A percentile compares a stretch with the other conserved stretches of the same genome.
Evolutionary conservation across 2,797 vertebrate species (phyloP).

Genomic region (Otolemur crassicaudatus): DNA sequence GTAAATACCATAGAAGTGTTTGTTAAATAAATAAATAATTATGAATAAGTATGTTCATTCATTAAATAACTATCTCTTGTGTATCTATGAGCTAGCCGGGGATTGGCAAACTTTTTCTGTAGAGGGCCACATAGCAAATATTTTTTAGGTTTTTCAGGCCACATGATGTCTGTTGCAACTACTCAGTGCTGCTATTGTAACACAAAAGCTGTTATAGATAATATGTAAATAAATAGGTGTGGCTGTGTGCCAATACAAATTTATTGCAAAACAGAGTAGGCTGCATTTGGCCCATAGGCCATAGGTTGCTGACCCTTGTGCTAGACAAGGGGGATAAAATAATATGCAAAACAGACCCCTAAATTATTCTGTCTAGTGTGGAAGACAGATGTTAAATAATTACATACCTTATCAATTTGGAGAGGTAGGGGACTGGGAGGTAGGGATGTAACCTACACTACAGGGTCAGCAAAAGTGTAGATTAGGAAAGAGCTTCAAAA

Average conservation of each 20-base stretch:
- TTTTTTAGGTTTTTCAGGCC: background rate
- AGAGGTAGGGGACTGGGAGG: background rate
- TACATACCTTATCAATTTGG: background rate
- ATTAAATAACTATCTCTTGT: slow-evolving; percentile 30
- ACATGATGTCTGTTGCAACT: background rate
- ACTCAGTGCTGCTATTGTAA: background rate
- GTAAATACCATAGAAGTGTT: background rate
- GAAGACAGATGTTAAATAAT: background rate
- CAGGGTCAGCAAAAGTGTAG: background rate
- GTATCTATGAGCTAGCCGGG: background rate
- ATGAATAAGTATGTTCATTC: background rate
- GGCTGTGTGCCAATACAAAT: background rate
- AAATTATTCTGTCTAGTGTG: background rate
- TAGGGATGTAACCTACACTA: background rate
- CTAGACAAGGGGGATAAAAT: background rate
- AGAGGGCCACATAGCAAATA: background rate
- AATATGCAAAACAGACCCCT: slow-evolving; percentile 4
- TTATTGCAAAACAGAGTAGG: background rate
- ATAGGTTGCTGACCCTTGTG: background rate
- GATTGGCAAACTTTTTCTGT: slow-evolving; percentile 6
- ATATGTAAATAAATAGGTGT: background rate
- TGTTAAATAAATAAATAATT: slow-evolving; percentile 40
- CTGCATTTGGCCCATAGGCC: background rate
- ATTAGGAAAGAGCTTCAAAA: background rate
- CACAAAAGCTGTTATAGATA: background rate